These are phyloP conservation scores for Numida meleagris DNA, from an alignment of 2,113 vertebrate genomes.

Conservation along the genomic window DNA sequence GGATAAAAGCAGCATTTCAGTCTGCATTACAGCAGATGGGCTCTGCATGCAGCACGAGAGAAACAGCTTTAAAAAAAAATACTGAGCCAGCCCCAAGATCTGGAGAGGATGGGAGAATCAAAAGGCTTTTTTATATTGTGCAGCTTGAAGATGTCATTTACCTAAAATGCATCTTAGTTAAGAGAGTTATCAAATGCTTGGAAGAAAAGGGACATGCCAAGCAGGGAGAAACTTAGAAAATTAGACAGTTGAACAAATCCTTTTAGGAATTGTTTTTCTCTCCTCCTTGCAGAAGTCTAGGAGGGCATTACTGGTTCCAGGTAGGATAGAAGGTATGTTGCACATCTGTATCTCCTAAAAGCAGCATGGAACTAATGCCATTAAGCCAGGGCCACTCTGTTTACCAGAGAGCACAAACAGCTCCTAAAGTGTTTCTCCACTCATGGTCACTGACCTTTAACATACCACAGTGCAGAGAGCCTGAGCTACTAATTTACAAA, in stretches of 20 bases:
- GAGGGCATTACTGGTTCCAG: slow-evolving; percentile 20
- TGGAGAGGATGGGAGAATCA: slow-evolving; percentile 12
- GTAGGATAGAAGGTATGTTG: slow-evolving; percentile 2
- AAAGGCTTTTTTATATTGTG: background rate
- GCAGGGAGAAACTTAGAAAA: slow-evolving; percentile 22
- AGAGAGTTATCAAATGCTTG: slow-evolving; percentile 21
- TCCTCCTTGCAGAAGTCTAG: background rate
- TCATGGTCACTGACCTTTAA: slow-evolving; percentile 50
- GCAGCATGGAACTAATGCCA: slow-evolving; percentile 25
- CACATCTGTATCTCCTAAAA: slow-evolving; percentile 45
- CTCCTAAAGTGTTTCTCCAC: slow-evolving; percentile 5
- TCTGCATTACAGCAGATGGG: slow-evolving; percentile 66
- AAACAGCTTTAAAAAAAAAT: slow-evolving; percentile 54
- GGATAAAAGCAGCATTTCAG: slow-evolving; percentile 63
- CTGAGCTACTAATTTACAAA: slow-evolving; percentile 57
- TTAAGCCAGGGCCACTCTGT: slow-evolving; percentile 18
- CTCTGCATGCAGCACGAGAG: slow-evolving; percentile 41
- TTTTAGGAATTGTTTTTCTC: background rate
- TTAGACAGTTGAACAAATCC: slow-evolving; percentile 8
- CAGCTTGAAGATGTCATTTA: background rate
- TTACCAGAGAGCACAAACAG: slow-evolving; percentile 30
- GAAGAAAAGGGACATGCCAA: background rate
- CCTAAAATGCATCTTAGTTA: slow-evolving; percentile 23
- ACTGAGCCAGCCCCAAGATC: slow-evolving; percentile 56
- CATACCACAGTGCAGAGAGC: background rate